Base-by-base conservation (phyloP, 1,140 invertebrate species). In the Geopemphigus sp. region DNA sequence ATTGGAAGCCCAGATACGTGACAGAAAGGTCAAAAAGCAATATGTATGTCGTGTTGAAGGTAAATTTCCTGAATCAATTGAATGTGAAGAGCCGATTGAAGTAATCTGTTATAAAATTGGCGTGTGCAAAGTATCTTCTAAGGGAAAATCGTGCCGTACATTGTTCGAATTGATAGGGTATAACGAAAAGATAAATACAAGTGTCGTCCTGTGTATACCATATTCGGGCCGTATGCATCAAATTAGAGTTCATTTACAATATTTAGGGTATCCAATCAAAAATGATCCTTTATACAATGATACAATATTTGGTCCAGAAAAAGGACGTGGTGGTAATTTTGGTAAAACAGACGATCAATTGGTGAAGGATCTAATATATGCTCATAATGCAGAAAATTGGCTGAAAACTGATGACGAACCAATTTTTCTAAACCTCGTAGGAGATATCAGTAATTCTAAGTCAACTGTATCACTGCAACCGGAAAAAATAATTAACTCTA, bases 171-270 rank as follows among this genome's bases (percentile, higher is more conserved):
- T 93, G 84, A 85, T 98, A 14, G 95, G 93, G 72, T 93, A 88
- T 86, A 95, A 98, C 87, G 88, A 88, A 6, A 57, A 80, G 24
- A 89, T 89, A 1, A 93, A 92, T 83, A 93, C 94, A 0, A 98
- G 95, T 84, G 93, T 99, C 26, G 95, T 99, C 1, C 87, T 93
- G n/a, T 98, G 96, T 86, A 91, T 92, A 83, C 96, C 97, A 0
- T 91, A 93, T 83, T 98, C 97, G 1, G 98, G 98, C 0, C 88
- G 98, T 81, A 99, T 98, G 91, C 98, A 99, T 86, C 98, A 99
- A 86, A 99, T 99, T 81, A 89, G 98, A 81, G 96, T 99, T n/a
- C 98, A 99, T 87, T 89, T 99, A 53, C 98, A 99, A 85, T 99
- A 94, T 87, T 88, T 99, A 83, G 93, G 96, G 76, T 94, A 95